phyloP scores from a whole-genome alignment of 1,140 invertebrate genomes.

The Sycobia sp. region DNA sequence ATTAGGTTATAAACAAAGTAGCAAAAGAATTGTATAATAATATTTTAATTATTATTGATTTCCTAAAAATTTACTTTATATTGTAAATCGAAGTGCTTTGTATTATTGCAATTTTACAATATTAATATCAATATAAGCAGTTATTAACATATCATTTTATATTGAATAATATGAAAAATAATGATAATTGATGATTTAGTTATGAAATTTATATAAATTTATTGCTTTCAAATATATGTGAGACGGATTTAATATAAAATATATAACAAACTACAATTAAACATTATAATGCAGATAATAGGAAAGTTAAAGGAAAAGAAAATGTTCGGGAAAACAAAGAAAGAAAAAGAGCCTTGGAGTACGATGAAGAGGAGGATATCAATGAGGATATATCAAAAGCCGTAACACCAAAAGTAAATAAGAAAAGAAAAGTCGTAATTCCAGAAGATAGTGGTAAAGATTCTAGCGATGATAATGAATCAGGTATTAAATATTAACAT shows the following conservation, averaged over 20 bases:
- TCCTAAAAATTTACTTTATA: too few relatives aligned
- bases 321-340: slow-evolving; percentile 33
- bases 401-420: slow-evolving; percentile 36
- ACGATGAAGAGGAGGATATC: slow-evolving; percentile 36
- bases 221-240: not conserved
- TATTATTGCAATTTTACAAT: too few relatives aligned
- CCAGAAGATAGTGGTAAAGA: slow-evolving; percentile 51
- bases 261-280: not conserved
- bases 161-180: too few relatives aligned
- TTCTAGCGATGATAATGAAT: slow-evolving; percentile 66
- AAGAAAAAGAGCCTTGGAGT: slow-evolving; percentile 41
- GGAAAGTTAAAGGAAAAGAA: slow-evolving; percentile 37
- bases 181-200: too few relatives aligned
- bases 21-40: too few relatives aligned
- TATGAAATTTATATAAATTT: not conserved
- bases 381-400: not conserved
- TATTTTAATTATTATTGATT: too few relatives aligned
- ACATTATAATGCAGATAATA: too few relatives aligned
- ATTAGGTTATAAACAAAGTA: too few relatives aligned
- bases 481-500: slow-evolving; percentile 46
- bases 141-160: too few relatives aligned
- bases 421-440: slow-evolving; percentile 52
- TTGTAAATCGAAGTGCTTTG: too few relatives aligned
- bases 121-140: too few relatives aligned
- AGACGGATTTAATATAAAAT: not conserved